Evolutionary conservation across 2,888 invertebrate species (phyloP).

Genomic region (Macaria notata): DNA sequence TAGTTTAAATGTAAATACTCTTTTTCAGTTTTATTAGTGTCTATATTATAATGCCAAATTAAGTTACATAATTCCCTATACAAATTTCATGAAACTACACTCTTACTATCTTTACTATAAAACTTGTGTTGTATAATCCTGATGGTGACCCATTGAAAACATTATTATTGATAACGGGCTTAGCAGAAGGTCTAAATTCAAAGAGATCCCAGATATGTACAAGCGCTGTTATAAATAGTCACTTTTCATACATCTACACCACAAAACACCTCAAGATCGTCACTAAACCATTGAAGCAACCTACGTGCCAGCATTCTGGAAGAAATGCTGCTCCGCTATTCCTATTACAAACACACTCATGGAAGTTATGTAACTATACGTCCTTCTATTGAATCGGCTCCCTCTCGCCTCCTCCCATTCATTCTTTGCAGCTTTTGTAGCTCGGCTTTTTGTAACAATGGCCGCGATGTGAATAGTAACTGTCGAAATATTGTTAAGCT

Average conservation of each 20-base stretch:
- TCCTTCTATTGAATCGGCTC: conserved; percentile 71
- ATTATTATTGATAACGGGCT: no score
- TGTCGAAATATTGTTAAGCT: conserved; percentile 73
- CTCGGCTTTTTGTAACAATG: conserved; percentile 73
- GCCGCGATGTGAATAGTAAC: conserved; percentile 65
- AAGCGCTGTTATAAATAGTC: no score
- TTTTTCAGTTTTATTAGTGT: no score
- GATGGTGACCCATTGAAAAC: no score
- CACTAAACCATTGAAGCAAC: conserved; percentile 16
- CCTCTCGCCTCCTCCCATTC: conserved; percentile 66
- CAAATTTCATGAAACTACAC: no score
- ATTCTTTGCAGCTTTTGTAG: conserved; percentile 77
- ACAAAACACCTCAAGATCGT: conserved; percentile 9
- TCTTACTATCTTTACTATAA: no score
- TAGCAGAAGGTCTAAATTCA: no score
- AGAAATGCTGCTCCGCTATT: conserved; percentile 30
- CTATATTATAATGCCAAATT: no score
- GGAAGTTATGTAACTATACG: conserved; percentile 72
- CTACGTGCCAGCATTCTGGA: background rate
- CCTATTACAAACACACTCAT: conserved; percentile 69
- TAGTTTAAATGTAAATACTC: no score
- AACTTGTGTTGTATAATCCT: no score
- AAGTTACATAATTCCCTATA: no score
- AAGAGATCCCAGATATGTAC: no score
- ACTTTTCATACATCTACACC: conserved; percentile 1